Base-by-base conservation (phyloP, 2,113 vertebrate genomes). In the Lipophrys pholis region DNA sequence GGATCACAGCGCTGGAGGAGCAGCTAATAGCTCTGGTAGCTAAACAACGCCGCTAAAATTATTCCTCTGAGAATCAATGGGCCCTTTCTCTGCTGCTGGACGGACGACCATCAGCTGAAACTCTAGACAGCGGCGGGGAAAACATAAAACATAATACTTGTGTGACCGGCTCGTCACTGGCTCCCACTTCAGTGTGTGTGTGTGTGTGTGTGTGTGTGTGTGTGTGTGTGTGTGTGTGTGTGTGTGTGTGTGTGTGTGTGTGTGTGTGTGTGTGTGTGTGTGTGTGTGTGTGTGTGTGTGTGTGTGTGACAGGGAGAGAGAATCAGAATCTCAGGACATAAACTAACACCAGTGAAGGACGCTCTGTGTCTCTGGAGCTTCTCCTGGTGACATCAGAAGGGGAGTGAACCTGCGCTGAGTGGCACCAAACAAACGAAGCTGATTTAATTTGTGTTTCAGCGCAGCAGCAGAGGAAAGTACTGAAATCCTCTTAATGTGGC, bases 131-230 rank as follows among this genome's bases (percentile, higher is more conserved):
- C 92, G 89, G 93, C 92, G 91, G 93, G 92, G 91, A 93, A 92
- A 93, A 94, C 91, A 94, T 94, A 92, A 94, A 94, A 94, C 93
- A 94, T 94, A 94, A 94, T 94, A 94, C 93, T 94, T 94, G 93
- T 94, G 93, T 93, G 93, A 94, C 93, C 93, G 90, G 91, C 89
- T 93, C 89, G 92, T 94, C 93, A 94, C 89, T 93, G 93, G 87
- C 88, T 88, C 76, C 82, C 66, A 72, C 71, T 56, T 46, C 65
- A 77, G 83, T 87, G n/a, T n/a, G n/a, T n/a, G n/a, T n/a, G n/a
- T n/a, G n/a, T n/a, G n/a, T n/a, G n/a, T n/a, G n/a, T n/a, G n/a
- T n/a, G n/a, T n/a, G n/a, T n/a, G n/a, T n/a, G n/a, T n/a, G n/a
- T n/a, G n/a, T n/a, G n/a, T n/a, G n/a, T n/a, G n/a, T n/a, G n/a